Conservation (phyloP, 2,113 vertebrate genomes). For the Eretmochelys imbricata region DNA sequence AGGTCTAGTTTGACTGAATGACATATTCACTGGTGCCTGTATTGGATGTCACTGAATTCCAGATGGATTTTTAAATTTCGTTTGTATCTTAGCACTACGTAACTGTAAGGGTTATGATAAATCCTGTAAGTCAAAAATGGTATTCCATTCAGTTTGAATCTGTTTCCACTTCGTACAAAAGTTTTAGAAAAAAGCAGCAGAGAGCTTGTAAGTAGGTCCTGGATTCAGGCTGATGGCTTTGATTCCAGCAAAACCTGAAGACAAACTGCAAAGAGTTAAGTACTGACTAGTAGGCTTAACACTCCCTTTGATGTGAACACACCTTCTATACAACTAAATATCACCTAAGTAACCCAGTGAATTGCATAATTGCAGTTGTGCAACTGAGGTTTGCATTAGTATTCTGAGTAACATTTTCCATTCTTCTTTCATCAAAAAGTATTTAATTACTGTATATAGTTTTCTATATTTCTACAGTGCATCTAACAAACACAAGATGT, state of each 20-base stretch:
- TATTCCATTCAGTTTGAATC: conserved; percentile 51
- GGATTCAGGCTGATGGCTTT: conserved; percentile 23
- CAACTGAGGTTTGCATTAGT: not conserved
- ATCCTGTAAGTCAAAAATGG: conserved; percentile 9
- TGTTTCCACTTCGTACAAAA: not conserved
- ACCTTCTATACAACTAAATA: conserved; percentile 36
- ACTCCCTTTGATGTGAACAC: conserved; percentile 27
- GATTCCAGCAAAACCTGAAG: not conserved
- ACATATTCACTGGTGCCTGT: conserved; percentile 54
- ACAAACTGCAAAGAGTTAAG: conserved; percentile 22
- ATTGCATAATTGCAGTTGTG: conserved; percentile 20
- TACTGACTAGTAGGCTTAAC: not conserved
- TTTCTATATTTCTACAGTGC: not conserved
- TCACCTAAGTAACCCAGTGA: conserved; percentile 59
- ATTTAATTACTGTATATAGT: not conserved
- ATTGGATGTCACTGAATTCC: not conserved
- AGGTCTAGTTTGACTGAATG: conserved; percentile 61
- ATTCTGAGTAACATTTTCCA: conserved; percentile 25
- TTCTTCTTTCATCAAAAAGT: conserved; percentile 5
- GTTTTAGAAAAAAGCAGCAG: conserved; percentile 15
- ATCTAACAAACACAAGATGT: not conserved
- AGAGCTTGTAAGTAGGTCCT: not conserved
- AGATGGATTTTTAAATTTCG: conserved; percentile 17
- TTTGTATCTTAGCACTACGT: conserved; percentile 61
- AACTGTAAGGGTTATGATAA: conserved; percentile 3